Base-by-base conservation (phyloP, 2,888 invertebrate species). In the Steromphala cineraria region DNA sequence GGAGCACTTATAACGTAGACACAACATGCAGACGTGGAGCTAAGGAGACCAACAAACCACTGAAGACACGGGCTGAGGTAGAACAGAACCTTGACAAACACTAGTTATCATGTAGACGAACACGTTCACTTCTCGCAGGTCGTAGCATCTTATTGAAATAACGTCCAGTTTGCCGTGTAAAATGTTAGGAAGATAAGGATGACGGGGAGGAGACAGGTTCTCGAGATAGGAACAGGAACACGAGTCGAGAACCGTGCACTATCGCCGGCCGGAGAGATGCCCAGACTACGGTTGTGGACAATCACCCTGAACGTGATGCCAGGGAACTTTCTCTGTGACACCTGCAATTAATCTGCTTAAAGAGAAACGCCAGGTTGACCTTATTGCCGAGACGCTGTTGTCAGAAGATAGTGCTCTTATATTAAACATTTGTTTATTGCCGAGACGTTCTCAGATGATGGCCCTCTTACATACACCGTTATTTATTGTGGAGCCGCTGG, bases 91-190 rank as follows among this genome's bases (percentile, higher is more conserved):
- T 19, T 24, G 19, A 3, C 56, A 24, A 56, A 56, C 56, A 56
- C 19, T 8, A 56, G 8, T 19, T 71, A 28, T 71, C 71, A 19
- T 71, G 36, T 71, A 71, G 40, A 31, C 28, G 17, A 71, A 40
- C 71, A 71, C 28, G 40, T 36, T 36, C 71, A 71, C 17, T 40
- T 15, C 71, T 71, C n/a, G 71, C 71, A 31, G 71, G 71, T 71
- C 36, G 71, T 71, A 71, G 19, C n/a, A 71, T 71, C 71, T 40
- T 40, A 71, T 40, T 36, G 71, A 71, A 71, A 71, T 71, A 71
- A 71, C 40, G 71, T 71, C 71, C 71, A 71, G 71, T 71, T 71
- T 71, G 28, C 71, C 19, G 19, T 71, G 71, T 36, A 36, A 71
- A 71, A 71, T 71, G 71, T 71, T 71, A 71, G 71, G 8, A n/a